Conservation (phyloP, 2,888 invertebrate species). For the Amblyjoppa fuscipennis region DNA sequence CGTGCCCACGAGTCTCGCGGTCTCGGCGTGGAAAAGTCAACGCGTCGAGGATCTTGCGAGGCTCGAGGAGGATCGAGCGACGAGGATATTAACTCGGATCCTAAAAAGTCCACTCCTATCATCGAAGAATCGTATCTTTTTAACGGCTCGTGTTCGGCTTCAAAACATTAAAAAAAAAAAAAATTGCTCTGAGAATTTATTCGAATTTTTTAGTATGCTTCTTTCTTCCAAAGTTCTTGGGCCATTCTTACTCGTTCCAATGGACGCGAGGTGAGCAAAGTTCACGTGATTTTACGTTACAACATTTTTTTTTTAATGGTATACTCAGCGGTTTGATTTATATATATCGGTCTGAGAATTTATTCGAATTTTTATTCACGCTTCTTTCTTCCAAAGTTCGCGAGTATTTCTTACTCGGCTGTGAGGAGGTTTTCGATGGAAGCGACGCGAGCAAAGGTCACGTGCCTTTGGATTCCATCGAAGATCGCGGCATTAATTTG, state of each 20-base stretch:
- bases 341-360: not conserved
- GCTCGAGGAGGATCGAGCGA: not conserved
- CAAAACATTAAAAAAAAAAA: not conserved
- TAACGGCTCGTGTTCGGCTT: not conserved
- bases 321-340: too few species aligned
- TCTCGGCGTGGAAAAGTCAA: not conserved
- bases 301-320: too few species aligned
- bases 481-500: too few species aligned
- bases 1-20: slow-evolving; percentile 56
- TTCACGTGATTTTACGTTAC: not conserved
- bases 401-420: not conserved
- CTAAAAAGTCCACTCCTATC: not conserved
- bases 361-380: not conserved
- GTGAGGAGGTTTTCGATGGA: not conserved
- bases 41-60: not conserved
- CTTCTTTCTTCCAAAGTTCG: not conserved
- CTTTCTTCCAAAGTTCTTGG: not conserved
- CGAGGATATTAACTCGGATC: not conserved
- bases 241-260: not conserved
- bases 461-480: too few species aligned
- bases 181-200: not conserved
- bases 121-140: not conserved
- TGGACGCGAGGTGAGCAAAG: not conserved
- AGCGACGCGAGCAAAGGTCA: not conserved
- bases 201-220: not conserved